These are phyloP conservation scores for Eristalis pertinax DNA, from an alignment of 2,888 invertebrate genomes.

Conservation along the genomic window DNA sequence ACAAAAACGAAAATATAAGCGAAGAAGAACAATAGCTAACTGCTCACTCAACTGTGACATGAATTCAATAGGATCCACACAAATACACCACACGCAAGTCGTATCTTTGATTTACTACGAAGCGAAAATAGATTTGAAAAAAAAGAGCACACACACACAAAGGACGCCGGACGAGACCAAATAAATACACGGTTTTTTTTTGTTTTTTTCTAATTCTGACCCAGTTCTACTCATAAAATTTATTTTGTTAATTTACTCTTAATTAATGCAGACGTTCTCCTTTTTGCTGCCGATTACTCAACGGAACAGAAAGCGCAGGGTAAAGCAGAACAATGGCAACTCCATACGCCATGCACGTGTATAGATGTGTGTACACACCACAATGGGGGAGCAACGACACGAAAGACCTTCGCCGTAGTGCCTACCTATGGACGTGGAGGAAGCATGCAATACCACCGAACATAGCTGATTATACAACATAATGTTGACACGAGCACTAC, in stretches of 20 bases:
- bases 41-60: slow-evolving; percentile 58
- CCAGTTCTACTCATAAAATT: slow-evolving; percentile 56
- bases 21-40: slow-evolving; percentile 22
- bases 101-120: slow-evolving; percentile 4
- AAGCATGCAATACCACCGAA: slow-evolving; percentile 45
- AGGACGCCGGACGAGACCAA: background rate
- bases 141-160: background rate
- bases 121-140: slow-evolving; percentile 2
- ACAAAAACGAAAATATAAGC: slow-evolving; percentile 6
- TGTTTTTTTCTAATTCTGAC: slow-evolving; percentile 46
- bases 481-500: slow-evolving; percentile 26
- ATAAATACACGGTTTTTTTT: background rate
- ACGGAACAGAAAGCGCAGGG: slow-evolving; percentile 44
- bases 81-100: background rate
- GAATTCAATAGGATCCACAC: slow-evolving; percentile 40
- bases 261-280: slow-evolving; percentile 73
- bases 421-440: slow-evolving; percentile 51
- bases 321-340: slow-evolving; percentile 46
- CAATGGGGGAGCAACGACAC: slow-evolving; percentile 62
- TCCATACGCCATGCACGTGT: slow-evolving; percentile 5
- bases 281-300: slow-evolving; percentile 56
- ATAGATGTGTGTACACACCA: background rate
- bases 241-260: slow-evolving; percentile 69
- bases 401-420: slow-evolving; percentile 65
- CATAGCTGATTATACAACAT: slow-evolving; percentile 26